A percentile compares a stretch with the other conserved stretches of the same genome.
Conservation (phyloP, 2,888 invertebrate genomes). For the Nomada fucata region DNA sequence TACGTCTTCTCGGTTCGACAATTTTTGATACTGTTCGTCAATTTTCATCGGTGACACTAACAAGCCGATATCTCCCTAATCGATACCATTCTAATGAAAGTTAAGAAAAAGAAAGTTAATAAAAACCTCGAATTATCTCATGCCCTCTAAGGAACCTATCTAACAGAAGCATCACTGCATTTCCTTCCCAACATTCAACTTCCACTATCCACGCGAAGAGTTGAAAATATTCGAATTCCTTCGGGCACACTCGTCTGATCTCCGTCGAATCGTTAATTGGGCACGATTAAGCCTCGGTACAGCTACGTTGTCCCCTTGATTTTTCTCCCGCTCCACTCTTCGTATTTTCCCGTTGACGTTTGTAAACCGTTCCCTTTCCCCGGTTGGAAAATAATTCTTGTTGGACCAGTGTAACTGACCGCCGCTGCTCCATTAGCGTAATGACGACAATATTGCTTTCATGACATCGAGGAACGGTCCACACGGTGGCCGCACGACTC, state of each 20-base stretch:
- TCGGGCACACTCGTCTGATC: background rate
- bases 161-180: too few species aligned
- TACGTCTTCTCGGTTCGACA: too few species aligned
- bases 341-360: slow-evolving; percentile 3
- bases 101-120: too few species aligned
- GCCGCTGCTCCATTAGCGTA: slow-evolving; percentile 64
- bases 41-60: too few species aligned
- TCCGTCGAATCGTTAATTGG: background rate
- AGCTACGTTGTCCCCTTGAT: background rate
- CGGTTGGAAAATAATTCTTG: slow-evolving; percentile 47
- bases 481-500: slow-evolving; percentile 2
- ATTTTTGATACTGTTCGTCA: too few species aligned
- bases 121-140: too few species aligned
- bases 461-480: slow-evolving; percentile 38
- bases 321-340: background rate
- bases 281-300: slow-evolving; percentile 15
- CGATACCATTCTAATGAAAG: too few species aligned
- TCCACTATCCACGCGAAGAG: too few species aligned
- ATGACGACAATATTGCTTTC: slow-evolving; percentile 65
- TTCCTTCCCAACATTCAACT: too few species aligned
- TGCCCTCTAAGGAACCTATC: too few species aligned
- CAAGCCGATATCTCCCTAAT: too few species aligned
- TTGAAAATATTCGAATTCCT: background rate
- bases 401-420: slow-evolving; percentile 31
- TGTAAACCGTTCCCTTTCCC: background rate